phyloP scores from a whole-genome alignment of 2,797 vertebrate genomes.

The Ctenopoma kingsleyae region DNA sequence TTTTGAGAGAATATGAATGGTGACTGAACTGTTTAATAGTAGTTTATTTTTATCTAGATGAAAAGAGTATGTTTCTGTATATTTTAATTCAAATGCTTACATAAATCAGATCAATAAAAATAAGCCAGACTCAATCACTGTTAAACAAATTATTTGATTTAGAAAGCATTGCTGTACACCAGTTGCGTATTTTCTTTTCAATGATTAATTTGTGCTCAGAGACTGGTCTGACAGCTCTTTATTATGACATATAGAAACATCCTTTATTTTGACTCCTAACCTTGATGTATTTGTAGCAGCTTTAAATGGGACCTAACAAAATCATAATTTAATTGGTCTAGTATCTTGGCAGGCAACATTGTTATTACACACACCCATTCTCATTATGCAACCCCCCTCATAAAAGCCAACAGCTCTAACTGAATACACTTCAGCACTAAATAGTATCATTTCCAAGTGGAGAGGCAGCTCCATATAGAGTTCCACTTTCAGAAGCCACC shows the following conservation, averaged over 20 bases:
- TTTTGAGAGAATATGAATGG: not conserved
- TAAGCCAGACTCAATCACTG: not conserved
- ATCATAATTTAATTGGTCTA: constrained; percentile 38
- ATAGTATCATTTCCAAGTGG: constrained; percentile 63
- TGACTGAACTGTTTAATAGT: not conserved
- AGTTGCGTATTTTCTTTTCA: constrained; percentile 15
- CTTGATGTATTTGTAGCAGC: constrained; percentile 5
- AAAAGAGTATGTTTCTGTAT: no score
- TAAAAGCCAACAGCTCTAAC: constrained; percentile 36
- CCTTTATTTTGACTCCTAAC: constrained; percentile 25
- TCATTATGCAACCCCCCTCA: constrained; percentile 38
- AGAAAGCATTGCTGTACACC: constrained; percentile 16
- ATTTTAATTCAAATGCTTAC: not conserved
- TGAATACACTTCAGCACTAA: constrained; percentile 53
- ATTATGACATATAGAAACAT: constrained; percentile 22
- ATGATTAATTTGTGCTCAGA: constrained; percentile 48
- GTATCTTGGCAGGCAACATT: constrained; percentile 24
- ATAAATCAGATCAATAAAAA: not conserved
- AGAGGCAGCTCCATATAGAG: constrained; percentile 78
- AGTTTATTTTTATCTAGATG: not conserved
- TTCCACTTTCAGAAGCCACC: constrained; percentile 90
- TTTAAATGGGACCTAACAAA: constrained; percentile 26
- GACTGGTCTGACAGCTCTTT: constrained; percentile 18
- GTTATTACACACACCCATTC: constrained; percentile 15
- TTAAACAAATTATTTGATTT: constrained; percentile 25